A percentile compares a stretch with the other conserved stretches of the same genome.
phyloP scores from a whole-genome alignment of 1,140 invertebrate species.

The Oryzaephilus surinamensis region DNA sequence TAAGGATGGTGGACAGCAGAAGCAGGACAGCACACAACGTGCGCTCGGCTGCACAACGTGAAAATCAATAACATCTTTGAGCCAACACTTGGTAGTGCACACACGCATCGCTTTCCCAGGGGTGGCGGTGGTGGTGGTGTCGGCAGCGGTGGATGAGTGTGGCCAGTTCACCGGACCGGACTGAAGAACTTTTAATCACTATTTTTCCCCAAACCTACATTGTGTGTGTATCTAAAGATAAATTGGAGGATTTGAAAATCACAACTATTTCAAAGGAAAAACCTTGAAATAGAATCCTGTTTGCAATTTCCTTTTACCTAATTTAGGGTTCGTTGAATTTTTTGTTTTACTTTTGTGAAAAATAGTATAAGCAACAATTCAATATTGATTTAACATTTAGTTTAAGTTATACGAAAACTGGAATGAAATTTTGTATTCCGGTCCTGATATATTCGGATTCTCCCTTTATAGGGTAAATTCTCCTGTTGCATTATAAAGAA shows the following conservation, averaged over 20 bases:
- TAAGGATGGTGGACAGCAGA: constrained; percentile 15
- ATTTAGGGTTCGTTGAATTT: no score
- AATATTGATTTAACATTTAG: no score
- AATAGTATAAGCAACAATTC: background rate
- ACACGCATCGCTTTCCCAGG: constrained; percentile 32
- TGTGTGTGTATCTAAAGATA: no score
- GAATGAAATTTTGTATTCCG: constrained; percentile 3
- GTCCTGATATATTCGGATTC: constrained; percentile 1
- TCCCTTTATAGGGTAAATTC: constrained; percentile 13
- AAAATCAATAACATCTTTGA: constrained; percentile 38
- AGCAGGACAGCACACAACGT: constrained; percentile 22
- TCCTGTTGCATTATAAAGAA: constrained; percentile 37
- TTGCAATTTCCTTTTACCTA: no score
- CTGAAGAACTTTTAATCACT: no score
- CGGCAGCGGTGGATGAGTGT: no score
- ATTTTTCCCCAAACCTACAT: no score
- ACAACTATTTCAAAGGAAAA: constrained; percentile 1
- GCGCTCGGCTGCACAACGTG: constrained; percentile 32
- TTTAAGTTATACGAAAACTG: no score
- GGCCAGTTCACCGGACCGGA: no score
- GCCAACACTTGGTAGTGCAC: constrained; percentile 37
- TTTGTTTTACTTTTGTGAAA: constrained; percentile 2
- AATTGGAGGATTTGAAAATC: background rate
- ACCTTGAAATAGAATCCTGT: no score
- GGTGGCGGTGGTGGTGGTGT: constrained; percentile 14